Percentiles rank a stretch among this genome's conserved stretches.
Conservation (phyloP, 2,888 invertebrate species). For the Athetis lepigone region DNA sequence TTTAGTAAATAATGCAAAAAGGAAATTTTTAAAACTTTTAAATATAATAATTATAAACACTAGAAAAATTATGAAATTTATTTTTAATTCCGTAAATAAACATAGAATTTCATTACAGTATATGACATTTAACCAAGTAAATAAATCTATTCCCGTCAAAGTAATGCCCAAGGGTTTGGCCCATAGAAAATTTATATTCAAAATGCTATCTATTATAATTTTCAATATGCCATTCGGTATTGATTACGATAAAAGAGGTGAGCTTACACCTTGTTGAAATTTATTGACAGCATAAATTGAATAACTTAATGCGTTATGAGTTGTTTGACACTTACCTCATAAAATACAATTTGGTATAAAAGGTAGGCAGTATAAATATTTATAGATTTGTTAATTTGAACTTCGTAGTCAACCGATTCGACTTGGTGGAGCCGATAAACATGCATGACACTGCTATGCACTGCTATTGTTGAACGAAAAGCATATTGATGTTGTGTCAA, state of each 20-base stretch:
- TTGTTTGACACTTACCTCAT: constrained; percentile 58
- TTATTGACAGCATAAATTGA: constrained; percentile 65
- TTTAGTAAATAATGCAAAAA: neutral
- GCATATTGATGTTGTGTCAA: neutral
- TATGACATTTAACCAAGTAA: constrained; percentile 40
- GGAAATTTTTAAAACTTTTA: neutral
- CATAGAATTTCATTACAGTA: constrained; percentile 22
- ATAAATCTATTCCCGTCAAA: constrained; percentile 54
- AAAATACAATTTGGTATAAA: constrained; percentile 59
- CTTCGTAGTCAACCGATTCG: constrained; percentile 29
- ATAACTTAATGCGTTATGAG: constrained; percentile 60
- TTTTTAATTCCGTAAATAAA: constrained; percentile 11
- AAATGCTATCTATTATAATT: constrained; percentile 59
- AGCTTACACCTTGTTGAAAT: constrained; percentile 62
- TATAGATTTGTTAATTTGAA: constrained; percentile 41
- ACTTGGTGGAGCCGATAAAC: constrained; percentile 9
- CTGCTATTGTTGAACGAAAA: constrained; percentile 9
- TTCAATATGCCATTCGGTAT: constrained; percentile 58
- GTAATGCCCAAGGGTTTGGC: constrained; percentile 54
- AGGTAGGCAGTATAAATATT: constrained; percentile 36
- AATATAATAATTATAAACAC: neutral
- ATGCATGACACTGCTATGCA: constrained; percentile 3
- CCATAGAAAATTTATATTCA: constrained; percentile 61
- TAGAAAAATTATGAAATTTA: constrained; percentile 1
- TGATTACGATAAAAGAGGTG: constrained; percentile 61